phyloP scores from a whole-genome alignment of 2,113 vertebrate genomes.

The Aplodontia rufa region DNA sequence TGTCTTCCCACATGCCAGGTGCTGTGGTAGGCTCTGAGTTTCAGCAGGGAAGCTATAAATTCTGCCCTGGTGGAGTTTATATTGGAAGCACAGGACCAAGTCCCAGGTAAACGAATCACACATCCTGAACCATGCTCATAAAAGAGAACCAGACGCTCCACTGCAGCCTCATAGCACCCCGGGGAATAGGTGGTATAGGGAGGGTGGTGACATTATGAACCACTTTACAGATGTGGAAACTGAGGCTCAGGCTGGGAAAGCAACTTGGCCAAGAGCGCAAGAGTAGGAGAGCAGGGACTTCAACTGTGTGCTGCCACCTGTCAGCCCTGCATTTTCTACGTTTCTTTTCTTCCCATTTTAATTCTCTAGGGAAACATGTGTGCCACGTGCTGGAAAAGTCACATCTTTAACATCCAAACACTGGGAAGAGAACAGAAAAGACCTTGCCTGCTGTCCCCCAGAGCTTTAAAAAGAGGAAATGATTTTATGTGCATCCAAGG shows the following conservation, averaged over 20 bases:
- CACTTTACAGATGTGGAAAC: neutral
- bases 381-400: neutral
- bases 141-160: neutral
- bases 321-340: neutral
- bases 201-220: neutral
- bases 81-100: neutral
- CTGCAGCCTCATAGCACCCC: neutral
- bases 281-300: neutral
- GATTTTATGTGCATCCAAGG: neutral
- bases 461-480: neutral
- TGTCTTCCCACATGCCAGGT: neutral
- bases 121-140: rapidly evolving
- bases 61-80: too few relatives aligned
- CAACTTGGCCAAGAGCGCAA: rapidly evolving
- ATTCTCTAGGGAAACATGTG: neutral
- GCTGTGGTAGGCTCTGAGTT: neutral
- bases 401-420: neutral
- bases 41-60: neutral
- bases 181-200: rapidly evolving
- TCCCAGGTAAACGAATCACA: neutral
- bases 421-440: neutral
- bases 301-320: neutral
- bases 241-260: neutral
- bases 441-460: neutral
- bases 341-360: neutral